Base-by-base conservation (phyloP, 2,888 invertebrate genomes). In the Tiliacea aurago region DNA sequence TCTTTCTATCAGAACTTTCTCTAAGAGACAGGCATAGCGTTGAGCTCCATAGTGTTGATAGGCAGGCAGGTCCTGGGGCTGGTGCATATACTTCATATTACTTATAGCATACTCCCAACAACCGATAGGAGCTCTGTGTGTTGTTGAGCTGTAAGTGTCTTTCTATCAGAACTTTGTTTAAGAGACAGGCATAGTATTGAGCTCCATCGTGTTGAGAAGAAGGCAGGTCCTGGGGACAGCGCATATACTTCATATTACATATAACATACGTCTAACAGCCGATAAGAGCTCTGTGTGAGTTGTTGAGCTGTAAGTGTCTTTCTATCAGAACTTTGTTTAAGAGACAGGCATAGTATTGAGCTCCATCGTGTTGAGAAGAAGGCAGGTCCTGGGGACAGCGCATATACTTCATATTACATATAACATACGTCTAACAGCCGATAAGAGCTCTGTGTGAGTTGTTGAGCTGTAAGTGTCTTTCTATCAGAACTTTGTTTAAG, bases 101-200 rank as follows among this genome's bases (percentile, higher is more conserved):
- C 72, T 64, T 84, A 84, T 81, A 84, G 85, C 76, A 65, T 70
- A 80, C 20, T 80, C 73, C 28, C 84, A 56, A 23, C 0, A 28
- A 37, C 63, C 45, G 33, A 41, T 59, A 41, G 37, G 37, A 37
- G 5, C 37, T 37, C 37, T 37, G 37, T 37, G 37, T 37, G 37
- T 37, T 37, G 37, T 37, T 37, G 37, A 37, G 37, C 4, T 37
- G 4, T 37, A 37, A 37, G 37, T 37, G 37, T 37, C 37, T 37
- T 37, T 37, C 37, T 37, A 37, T 37, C 99, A 99, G 94, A 99
- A 99, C 93, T 98, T 99, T 0, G 98, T 98, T 99, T 99, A 99
- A 80, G 98, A 98, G 2, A 99, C 97, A 0, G 94, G 90, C 92
- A 93, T 94, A 3, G 91, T 91, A 91, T 94, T 94, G 70, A 96